Percentiles rank a stretch among this genome's conserved stretches.
These are phyloP conservation scores for Anoplius nigerrimus DNA, from an alignment of 2,888 invertebrate species.

Conservation along the genomic window DNA sequence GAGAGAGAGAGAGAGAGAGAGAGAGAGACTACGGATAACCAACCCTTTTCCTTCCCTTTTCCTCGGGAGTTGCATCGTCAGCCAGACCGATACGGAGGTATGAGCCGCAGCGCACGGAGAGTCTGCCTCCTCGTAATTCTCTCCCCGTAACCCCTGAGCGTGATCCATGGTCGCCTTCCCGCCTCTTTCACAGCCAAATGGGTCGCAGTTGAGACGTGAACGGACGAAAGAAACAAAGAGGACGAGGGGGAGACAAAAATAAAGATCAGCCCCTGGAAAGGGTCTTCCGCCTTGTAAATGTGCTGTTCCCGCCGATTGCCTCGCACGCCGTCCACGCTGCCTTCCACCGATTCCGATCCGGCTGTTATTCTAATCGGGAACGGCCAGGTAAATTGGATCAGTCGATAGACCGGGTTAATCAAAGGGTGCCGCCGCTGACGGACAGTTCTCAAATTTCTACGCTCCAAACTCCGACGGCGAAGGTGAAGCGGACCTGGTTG, in stretches of 20 bases:
- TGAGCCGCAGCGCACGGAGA: no score
- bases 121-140: no score
- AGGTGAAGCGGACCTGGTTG: no score
- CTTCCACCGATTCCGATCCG: not conserved
- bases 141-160: no score
- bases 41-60: no score
- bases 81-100: no score
- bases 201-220: slow-evolving; percentile 53
- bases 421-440: not conserved
- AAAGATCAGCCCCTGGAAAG: slow-evolving; percentile 38
- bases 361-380: slow-evolving; percentile 1
- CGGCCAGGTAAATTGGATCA: slow-evolving; percentile 2
- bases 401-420: slow-evolving; percentile 1
- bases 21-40: no score
- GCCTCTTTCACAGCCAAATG: slow-evolving; percentile 48
- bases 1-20: not conserved
- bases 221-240: slow-evolving; percentile 46
- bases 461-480: no score
- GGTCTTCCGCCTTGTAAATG: no score
- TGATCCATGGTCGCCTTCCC: slow-evolving; percentile 15
- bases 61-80: no score
- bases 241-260: slow-evolving; percentile 43
- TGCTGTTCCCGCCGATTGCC: no score
- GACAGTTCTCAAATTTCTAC: not conserved
- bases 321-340: not conserved